Evolutionary conservation across 2,113 vertebrate genomes (phyloP).

Genomic region (Rhinopithecus roxellana): DNA sequence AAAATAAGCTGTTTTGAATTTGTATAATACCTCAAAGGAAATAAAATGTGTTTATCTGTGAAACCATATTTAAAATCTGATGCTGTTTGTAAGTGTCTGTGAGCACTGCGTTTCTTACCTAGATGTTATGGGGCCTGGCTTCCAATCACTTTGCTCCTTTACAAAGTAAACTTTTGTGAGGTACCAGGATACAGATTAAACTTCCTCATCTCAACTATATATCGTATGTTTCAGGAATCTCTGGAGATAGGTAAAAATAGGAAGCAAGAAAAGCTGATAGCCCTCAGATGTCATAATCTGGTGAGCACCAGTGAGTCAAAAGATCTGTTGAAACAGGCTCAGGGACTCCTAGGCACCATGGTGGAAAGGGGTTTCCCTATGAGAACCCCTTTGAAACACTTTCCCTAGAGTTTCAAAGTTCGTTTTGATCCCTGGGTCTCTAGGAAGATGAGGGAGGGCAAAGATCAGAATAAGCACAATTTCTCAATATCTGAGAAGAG

Average conservation of each 20-base stretch:
- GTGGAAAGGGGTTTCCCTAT: background rate
- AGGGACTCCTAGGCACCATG: background rate
- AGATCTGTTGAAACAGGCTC: constrained; percentile 5
- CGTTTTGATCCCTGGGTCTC: background rate
- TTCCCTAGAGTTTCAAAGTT: background rate
- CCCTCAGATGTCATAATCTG: background rate
- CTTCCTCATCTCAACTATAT: background rate
- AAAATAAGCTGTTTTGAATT: background rate
- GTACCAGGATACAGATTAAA: background rate
- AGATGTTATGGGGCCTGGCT: background rate
- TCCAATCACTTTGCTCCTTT: background rate
- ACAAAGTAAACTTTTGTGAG: background rate
- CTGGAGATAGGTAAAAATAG: background rate
- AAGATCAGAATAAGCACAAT: background rate
- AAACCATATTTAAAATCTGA: background rate
- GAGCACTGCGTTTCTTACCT: background rate
- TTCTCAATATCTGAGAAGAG: background rate
- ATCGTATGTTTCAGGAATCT: background rate
- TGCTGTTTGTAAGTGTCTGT: too few relatives aligned
- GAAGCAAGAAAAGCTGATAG: background rate
- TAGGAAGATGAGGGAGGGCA: background rate
- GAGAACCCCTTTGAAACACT: too few relatives aligned
- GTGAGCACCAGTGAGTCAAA: background rate
- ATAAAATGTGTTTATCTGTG: background rate
- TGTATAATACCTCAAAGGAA: background rate